phyloP scores from a whole-genome alignment of 2,797 vertebrate species.

The Chelonia mydas region DNA sequence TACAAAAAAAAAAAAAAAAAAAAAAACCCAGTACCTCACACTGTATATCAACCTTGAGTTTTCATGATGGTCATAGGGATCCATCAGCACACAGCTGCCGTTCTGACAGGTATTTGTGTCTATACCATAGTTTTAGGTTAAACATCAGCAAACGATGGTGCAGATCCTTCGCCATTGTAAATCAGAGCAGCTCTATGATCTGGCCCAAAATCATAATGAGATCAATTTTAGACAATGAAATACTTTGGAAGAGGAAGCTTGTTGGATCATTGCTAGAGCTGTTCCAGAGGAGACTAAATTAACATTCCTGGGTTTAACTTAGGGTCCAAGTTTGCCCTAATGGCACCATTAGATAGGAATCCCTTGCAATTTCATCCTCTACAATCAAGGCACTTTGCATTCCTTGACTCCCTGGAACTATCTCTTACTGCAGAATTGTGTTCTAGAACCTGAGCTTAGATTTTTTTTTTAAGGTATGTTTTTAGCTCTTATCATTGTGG shows the following conservation, averaged over 20 bases:
- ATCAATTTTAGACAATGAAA: not conserved
- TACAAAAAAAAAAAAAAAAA: not conserved
- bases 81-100: too few relatives aligned
- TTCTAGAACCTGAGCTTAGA: not conserved
- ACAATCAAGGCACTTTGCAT: not conserved
- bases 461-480: not conserved
- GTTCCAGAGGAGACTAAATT: not conserved
- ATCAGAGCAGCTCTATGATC: not conserved
- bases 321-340: not conserved
- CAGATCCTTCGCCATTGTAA: not conserved
- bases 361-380: not conserved
- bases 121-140: too few relatives aligned
- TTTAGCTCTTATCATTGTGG: not conserved
- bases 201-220: accelerated
- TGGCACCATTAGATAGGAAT: not conserved
- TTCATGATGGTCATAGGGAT: too few relatives aligned
- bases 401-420: not conserved
- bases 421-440: not conserved
- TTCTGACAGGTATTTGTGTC: too few relatives aligned
- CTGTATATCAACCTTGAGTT: not conserved
- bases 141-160: not conserved
- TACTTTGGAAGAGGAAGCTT: not conserved
- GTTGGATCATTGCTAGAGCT: not conserved
- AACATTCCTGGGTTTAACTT: not conserved
- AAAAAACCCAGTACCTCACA: not conserved